Evolutionary conservation across 2,888 invertebrate species (phyloP), one percentile per base, ranked within the genome.

Genomic region (Nebria brevicollis): DNA sequence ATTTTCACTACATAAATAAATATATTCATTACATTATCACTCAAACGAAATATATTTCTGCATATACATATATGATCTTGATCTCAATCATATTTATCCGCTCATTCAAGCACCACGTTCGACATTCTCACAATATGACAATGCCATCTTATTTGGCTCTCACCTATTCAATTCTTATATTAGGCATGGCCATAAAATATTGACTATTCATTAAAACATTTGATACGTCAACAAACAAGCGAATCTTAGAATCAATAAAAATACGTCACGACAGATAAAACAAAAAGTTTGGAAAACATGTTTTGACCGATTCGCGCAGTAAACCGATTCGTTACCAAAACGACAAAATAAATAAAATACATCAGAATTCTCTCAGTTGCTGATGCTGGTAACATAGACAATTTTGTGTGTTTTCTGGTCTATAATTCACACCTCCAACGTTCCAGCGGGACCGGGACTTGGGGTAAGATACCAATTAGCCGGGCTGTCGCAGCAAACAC

Each of bases 401-500:
- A 34, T 70, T 70, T 70, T 20, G 70, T 70, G 25, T 70, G 70
- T 70, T 70, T 70, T 70, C 70, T 73, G 73, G 73, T 73, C 73
- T 42, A 84, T 85, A 85, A 84, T 85, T 85, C 84, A 84, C 84
- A 84, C 84, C 84, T 84, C 83, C 84, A 85, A 85, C 54, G 11
- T 11, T 84, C 84, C 82, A 84, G 83, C 82, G 13, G 34, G 34
- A 34, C 34, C 13, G 54, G 54, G 54, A 11, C 11, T 13, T 13
- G 54, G 54, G 54, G 54, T 54, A 54, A 3, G 54, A 54, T 54
- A 84, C 86, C 86, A 86, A 86, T 86, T 86, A 86, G 86, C 80
- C 85, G 83, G 83, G 84, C 83, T 86, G 86, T 86, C 86, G 85
- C 86, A 83, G 84, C 15, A 83, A 85, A 86, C 86, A 86, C 83